These are phyloP conservation scores for Caenorhabditis angaria DNA, from an alignment of 2,888 invertebrate genomes.

Conservation along the genomic window DNA sequence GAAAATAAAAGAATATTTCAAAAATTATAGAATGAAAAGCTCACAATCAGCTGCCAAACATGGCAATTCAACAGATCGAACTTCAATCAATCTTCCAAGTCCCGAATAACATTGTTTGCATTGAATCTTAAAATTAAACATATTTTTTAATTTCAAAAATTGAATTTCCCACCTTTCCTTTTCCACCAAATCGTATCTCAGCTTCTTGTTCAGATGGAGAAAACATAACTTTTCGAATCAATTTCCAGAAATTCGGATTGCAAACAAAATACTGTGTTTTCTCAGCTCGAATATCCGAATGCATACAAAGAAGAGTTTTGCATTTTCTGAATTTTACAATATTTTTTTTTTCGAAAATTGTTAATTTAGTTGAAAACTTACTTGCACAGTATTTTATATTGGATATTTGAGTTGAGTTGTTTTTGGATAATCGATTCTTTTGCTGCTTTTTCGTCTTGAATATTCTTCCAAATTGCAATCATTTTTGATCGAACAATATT, in stretches of 20 bases:
- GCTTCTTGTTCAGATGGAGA: background rate
- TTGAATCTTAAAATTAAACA: background rate
- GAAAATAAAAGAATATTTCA: conserved; percentile 11
- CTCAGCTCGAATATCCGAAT: conserved; percentile 18
- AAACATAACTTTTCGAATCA: conserved; percentile 7
- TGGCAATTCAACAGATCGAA: conserved; percentile 12
- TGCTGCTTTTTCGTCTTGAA: conserved; percentile 14
- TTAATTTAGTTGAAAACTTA: background rate
- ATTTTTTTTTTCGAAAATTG: background rate
- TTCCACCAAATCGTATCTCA: conserved; percentile 8
- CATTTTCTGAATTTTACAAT: conserved; percentile 31
- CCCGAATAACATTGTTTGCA: conserved; percentile 15
- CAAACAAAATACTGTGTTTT: conserved; percentile 38
- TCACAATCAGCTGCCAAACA: conserved; percentile 25
- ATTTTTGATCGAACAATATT: background rate
- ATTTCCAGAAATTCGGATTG: conserved; percentile 33
- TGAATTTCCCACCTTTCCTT: conserved; percentile 14
- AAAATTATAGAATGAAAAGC: background rate
- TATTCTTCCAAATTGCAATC: conserved; percentile 15
- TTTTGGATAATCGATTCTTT: conserved; percentile 8
- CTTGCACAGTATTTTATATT: conserved; percentile 33
- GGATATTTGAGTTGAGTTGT: conserved; percentile 6
- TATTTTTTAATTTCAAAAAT: conserved; percentile 5
- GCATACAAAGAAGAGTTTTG: conserved; percentile 17
- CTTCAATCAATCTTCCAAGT: conserved; percentile 24